phyloP scores from a whole-genome alignment of 2,888 invertebrate species.

The Megaustenia siamemsis region DNA sequence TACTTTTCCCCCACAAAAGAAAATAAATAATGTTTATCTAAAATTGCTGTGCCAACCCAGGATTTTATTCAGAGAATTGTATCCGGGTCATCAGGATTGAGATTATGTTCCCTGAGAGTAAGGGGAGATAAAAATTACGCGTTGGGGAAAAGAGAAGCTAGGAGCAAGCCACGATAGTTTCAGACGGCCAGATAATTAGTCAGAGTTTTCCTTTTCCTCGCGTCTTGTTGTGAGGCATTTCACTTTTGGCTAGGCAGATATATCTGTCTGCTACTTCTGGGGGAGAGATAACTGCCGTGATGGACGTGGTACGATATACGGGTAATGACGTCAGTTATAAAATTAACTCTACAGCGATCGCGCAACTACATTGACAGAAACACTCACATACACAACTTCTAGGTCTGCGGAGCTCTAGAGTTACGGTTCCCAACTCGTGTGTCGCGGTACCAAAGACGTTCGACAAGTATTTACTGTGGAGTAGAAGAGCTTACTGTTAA shows the following conservation, averaged over 20 bases:
- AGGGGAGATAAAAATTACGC: neutral
- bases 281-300: too few species aligned
- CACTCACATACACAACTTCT: too few species aligned
- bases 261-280: neutral
- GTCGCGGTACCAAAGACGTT: too few species aligned
- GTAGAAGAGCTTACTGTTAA: too few species aligned
- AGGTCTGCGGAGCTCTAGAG: too few species aligned
- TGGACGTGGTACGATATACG: too few species aligned
- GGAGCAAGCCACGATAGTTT: neutral
- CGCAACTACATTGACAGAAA: too few species aligned
- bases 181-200: neutral
- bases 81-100: neutral
- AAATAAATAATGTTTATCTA: conserved; percentile 20
- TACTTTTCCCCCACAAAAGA: neutral
- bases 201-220: neutral
- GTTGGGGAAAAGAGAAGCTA: neutral
- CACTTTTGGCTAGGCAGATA: neutral
- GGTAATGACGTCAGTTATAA: too few species aligned
- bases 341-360: too few species aligned
- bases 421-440: too few species aligned
- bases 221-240: neutral
- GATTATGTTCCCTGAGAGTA: neutral
- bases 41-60: neutral
- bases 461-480: too few species aligned
- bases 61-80: neutral